Percentiles rank a stretch among this genome's conserved stretches.
Conservation (phyloP, 2,797 vertebrate genomes). For the Orestias chungarensis region DNA sequence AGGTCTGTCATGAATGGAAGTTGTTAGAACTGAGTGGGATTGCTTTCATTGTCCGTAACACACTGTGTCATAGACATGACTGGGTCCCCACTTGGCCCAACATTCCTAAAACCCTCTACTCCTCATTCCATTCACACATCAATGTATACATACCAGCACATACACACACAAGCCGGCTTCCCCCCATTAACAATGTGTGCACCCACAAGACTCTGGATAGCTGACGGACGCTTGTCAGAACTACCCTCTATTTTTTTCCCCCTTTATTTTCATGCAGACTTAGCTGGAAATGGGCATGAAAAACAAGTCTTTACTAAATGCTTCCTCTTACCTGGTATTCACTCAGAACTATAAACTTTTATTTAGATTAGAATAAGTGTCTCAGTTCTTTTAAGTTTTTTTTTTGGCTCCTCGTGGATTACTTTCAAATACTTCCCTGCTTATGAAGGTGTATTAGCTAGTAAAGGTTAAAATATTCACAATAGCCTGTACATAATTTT, state of each 20-base stretch:
- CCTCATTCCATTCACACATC: slow-evolving; percentile 36
- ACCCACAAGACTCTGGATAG: slow-evolving; percentile 62
- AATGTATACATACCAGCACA: slow-evolving; percentile 18
- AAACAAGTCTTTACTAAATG: too few relatives aligned
- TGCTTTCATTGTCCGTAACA: slow-evolving; percentile 60
- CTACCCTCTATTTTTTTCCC: too few relatives aligned
- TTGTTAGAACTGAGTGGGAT: slow-evolving; percentile 62
- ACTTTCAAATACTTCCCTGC: too few relatives aligned
- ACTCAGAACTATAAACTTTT: not conserved
- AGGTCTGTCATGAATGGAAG: slow-evolving; percentile 64
- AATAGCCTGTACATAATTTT: too few relatives aligned
- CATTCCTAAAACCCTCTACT: slow-evolving; percentile 59
- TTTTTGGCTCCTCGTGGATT: not conserved
- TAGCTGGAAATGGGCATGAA: not conserved
- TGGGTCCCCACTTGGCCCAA: slow-evolving; percentile 44
- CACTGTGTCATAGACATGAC: slow-evolving; percentile 41
- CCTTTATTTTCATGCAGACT: too few relatives aligned
- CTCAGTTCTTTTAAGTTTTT: not conserved
- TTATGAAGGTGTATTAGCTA: too few relatives aligned
- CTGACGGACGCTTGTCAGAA: slow-evolving; percentile 59
- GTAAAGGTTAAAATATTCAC: too few relatives aligned
- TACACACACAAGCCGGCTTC: slow-evolving; percentile 30
- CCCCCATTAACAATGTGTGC: slow-evolving; percentile 59
- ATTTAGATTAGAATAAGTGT: not conserved
- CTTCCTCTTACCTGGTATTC: not conserved